Conservation (phyloP, 2,888 invertebrate genomes). For the Eulithis testata region DNA sequence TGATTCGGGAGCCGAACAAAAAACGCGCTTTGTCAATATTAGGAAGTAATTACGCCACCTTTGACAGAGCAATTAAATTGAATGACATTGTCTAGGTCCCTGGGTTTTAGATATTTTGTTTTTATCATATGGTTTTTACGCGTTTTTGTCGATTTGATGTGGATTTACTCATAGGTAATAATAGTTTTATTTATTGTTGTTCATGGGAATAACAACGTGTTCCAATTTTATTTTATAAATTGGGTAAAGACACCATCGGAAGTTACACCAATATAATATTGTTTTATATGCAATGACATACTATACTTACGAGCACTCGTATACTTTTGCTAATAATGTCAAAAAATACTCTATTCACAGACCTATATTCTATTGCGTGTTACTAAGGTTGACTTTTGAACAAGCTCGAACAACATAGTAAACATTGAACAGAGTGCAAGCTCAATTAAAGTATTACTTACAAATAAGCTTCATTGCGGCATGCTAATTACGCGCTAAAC, state of each 20-base stretch:
- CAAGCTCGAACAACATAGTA: background rate
- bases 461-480: conserved; percentile 42
- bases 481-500: conserved; percentile 38
- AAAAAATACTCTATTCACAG: conserved; percentile 7
- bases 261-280: background rate
- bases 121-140: background rate
- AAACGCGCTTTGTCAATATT: conserved; percentile 72
- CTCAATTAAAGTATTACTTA: conserved; percentile 50
- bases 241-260: no score
- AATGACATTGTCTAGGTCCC: conserved; percentile 54
- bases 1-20: conserved; percentile 58
- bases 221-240: no score
- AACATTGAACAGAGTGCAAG: conserved; percentile 31
- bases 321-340: conserved; percentile 16
- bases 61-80: conserved; percentile 71
- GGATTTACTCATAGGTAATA: no score
- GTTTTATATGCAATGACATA: background rate
- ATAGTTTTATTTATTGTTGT: no score
- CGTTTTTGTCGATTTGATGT: background rate
- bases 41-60: conserved; percentile 77
- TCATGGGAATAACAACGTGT: no score
- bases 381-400: conserved; percentile 6
- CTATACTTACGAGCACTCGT: background rate
- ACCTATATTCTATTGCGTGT: conserved; percentile 3
- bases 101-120: conserved; percentile 12